Evolutionary conservation across 2,797 vertebrate species (phyloP).

Genomic region (Dallia pectoralis): DNA sequence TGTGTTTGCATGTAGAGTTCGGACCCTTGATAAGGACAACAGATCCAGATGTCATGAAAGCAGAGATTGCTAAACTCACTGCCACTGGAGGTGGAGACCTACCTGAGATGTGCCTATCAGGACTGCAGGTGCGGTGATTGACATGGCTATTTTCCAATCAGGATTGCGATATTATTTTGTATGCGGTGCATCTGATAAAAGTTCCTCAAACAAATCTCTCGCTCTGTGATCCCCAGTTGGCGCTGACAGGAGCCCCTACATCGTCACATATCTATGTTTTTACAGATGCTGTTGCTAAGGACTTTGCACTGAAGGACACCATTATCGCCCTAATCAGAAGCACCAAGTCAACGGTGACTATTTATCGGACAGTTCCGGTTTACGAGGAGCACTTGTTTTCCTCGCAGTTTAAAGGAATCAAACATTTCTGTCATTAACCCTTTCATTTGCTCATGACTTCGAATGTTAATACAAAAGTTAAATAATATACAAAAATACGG

Average conservation of each 20-base stretch:
- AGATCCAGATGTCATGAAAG: constrained; percentile 65
- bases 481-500: too few species aligned
- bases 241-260: constrained; percentile 68
- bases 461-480: too few species aligned
- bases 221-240: constrained; percentile 59
- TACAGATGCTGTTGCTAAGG: constrained; percentile 72
- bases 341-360: constrained; percentile 68
- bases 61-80: constrained; percentile 56
- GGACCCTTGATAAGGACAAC: constrained; percentile 70
- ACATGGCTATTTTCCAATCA: constrained; percentile 4
- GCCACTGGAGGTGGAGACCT: constrained; percentile 45
- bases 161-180: not conserved
- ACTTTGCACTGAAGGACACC: constrained; percentile 62
- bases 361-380: not conserved
- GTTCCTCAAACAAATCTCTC: not conserved
- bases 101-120: constrained; percentile 75
- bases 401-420: not conserved
- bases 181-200: not conserved
- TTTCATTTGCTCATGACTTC: too few species aligned
- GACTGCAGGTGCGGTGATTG: constrained; percentile 64
- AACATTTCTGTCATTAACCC: too few species aligned
- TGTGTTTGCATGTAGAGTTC: constrained; percentile 52
- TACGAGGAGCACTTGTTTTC: not conserved
- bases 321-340: constrained; percentile 68
- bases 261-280: constrained; percentile 75